Evolutionary conservation across 2,888 invertebrate genomes (phyloP), one percentile per base, ranked within the genome.

Genomic region (Dryomyza anilis): DNA sequence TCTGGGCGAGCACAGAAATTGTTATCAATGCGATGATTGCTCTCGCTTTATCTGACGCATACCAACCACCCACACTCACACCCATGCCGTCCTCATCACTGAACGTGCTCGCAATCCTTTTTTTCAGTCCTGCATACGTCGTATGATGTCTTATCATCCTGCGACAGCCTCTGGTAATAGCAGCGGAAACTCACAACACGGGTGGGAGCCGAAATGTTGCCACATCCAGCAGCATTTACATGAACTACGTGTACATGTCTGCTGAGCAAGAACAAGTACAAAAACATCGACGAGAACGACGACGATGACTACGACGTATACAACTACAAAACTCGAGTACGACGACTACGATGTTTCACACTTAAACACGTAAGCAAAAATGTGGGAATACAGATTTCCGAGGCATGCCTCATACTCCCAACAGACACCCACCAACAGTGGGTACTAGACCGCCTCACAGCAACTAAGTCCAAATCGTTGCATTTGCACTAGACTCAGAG

Each of bases 21-120:
- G 58, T 58, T 52, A 64, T 59, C 59, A 52, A 53, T 45, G 59
- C 53, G 45, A 55, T 64, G 59, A 64, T 64, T 59, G 59, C 59
- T 59, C 30, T 46, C 48, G 59, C 59, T 59, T 59, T 46, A 46
- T 33, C 48, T 48, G 7, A 19, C 19, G 10, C 19, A 12, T 33
- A 14, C 10, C 33, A 55, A 16, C 30, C 33, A 33, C 14, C 21
- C 55, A 36, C 55, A 55, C 55, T 14, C n/a, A 36, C 55, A 16
- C 14, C 55, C n/a, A n/a, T n/a, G 23, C 14, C 23, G 21, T 16
- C 10, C 16, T 19, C 5, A n/a, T 3, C n/a, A 43, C 19, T 43
- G 43, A 43, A 43, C n/a, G 14, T 12, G 23, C 23, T 23, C 14
- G 27, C 23, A 56, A 56, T 36, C 36, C 56, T 36, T 56, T 56